These are phyloP conservation scores for Brachionus sp. DNA, from an alignment of 1,140 invertebrate genomes.

Conservation along the genomic window DNA sequence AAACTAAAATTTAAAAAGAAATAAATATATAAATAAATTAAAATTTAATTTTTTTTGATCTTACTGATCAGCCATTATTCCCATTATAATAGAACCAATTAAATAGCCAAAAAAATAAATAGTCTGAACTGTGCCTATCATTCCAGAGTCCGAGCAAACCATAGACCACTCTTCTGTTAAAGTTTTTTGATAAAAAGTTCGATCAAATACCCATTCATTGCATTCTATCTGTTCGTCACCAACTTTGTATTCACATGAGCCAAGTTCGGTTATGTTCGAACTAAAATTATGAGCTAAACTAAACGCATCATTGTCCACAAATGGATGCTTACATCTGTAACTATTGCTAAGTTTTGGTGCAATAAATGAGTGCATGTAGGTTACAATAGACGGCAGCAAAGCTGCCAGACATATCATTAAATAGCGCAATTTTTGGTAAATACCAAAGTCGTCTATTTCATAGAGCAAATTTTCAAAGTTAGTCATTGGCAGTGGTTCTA, in stretches of 20 bases:
- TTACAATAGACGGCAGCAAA: constrained; percentile 27
- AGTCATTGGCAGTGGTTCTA: background rate
- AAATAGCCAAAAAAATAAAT: constrained; percentile 42
- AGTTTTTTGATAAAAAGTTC: constrained; percentile 19
- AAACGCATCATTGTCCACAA: background rate
- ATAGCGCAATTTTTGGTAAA: constrained; percentile 37
- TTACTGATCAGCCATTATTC: constrained; percentile 45
- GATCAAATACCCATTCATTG: constrained; percentile 10
- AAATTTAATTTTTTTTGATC: background rate
- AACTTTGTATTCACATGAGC: background rate
- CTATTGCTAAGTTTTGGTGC: constrained; percentile 15
- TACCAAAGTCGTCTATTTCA: constrained; percentile 36
- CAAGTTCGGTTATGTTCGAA: background rate
- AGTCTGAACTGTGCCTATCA: constrained; percentile 7
- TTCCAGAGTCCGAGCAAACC: background rate
- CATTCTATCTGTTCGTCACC: background rate
- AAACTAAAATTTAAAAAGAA: background rate
- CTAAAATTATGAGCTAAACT: background rate
- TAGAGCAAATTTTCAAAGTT: constrained; percentile 33
- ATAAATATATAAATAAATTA: background rate
- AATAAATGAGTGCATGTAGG: constrained; percentile 41
- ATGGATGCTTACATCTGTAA: constrained; percentile 17
- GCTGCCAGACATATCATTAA: constrained; percentile 27
- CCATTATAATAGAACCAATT: constrained; percentile 43
- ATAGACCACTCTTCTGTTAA: constrained; percentile 39